Evolutionary conservation across 1,140 invertebrate genomes (phyloP), one percentile per base, ranked within the genome.

Genomic region (Diprion similis): DNA sequence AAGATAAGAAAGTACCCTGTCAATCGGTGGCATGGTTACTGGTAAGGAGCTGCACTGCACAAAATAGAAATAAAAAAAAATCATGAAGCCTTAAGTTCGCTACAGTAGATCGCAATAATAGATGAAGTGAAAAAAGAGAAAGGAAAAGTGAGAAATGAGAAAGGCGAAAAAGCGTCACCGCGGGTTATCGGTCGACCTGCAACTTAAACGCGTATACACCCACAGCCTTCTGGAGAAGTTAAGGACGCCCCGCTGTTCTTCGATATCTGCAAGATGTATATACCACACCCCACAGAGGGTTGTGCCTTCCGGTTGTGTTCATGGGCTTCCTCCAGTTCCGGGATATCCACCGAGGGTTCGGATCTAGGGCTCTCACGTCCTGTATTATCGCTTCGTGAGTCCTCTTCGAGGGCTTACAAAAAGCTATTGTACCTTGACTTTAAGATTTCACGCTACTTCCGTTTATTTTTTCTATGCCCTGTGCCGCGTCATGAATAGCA

Each of bases 381-480:
- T 77, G 73, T 78, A 79, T 78, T 78, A 74, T 72, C 73, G 78
- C 46, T 19, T 70, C 24, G 37, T 19, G 69, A 47, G n/a, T 4
- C 19, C 13, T 11, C 37, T 46, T 46, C 18, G 15, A 47, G 24
- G 18, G 18, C 69, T 45, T 70, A 17, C 78, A 76, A 83, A 82
- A 81, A 81, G 80, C 81, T 68, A 82, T 83, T 84, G 82, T 82
- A 75, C 66, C 71, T 76, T 73, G 71, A 76, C 78, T 78, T 78
- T 76, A 79, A 84, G 78, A 82, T 83, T 84, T 81, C 78, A 78
- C 76, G 69, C 71, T 11, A 17, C 46, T n/a, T 10, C 17, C 69
- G 46, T 37, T 19, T 24, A 8, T 70, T 70, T 18, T 70, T 70
- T 70, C 46, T 59, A 59, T 37, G 46, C 4, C 19, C 69, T 18